Evolutionary conservation across 2,888 invertebrate genomes (phyloP).

Genomic region (Lepidocyrtoides sp.): DNA sequence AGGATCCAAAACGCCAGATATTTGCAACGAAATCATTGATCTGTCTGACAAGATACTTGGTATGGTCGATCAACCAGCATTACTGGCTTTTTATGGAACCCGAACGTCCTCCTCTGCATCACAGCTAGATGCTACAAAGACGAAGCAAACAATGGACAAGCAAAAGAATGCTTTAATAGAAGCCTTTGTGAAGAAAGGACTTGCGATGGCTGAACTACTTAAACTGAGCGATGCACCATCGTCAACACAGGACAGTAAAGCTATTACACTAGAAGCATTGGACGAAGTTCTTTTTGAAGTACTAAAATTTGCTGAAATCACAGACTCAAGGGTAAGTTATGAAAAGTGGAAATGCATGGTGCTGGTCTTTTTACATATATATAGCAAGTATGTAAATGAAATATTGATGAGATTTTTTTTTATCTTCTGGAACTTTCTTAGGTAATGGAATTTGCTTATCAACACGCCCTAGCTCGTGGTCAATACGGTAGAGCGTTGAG

Average conservation of each 20-base stretch:
- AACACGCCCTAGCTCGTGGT: conserved; percentile 93
- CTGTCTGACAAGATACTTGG: conserved; percentile 90
- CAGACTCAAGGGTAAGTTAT: conserved; percentile 91
- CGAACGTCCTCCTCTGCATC: conserved; percentile 91
- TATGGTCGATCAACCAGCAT: conserved; percentile 92
- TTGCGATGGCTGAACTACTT: conserved; percentile 89
- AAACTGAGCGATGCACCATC: conserved; percentile 86
- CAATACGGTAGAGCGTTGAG: conserved; percentile 95
- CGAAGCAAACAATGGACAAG: conserved; percentile 94
- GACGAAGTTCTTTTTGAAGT: conserved; percentile 90
- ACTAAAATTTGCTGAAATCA: conserved; percentile 93
- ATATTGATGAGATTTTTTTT: neutral
- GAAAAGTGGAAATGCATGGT: neutral
- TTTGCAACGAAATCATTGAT: conserved; percentile 88
- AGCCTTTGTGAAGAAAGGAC: conserved; percentile 92
- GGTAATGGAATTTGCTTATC: conserved; percentile 92
- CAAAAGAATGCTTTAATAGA: conserved; percentile 94
- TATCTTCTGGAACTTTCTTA: too few species aligned
- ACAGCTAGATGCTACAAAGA: conserved; percentile 93
- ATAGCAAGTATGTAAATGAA: neutral
- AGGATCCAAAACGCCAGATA: conserved; percentile 82
- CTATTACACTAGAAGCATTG: conserved; percentile 88
- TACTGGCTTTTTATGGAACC: conserved; percentile 94
- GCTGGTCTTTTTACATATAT: too few species aligned
- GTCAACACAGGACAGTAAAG: conserved; percentile 77